Evolutionary conservation across 2,113 vertebrate species (phyloP), one percentile per base, ranked within the genome.

Genomic region (Callipepla californica): DNA sequence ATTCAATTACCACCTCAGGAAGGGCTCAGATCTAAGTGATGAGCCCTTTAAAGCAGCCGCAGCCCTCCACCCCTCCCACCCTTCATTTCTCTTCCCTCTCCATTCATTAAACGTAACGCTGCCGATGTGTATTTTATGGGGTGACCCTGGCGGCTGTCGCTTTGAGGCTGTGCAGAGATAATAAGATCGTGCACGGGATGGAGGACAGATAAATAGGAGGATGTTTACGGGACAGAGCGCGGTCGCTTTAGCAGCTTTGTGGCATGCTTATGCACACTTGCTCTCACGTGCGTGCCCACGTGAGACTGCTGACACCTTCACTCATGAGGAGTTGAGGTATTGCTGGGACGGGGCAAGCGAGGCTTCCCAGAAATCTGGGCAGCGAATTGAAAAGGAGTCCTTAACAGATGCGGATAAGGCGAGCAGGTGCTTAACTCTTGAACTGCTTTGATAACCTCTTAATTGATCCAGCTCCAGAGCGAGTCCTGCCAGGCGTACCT

Each of bases 1-100:
- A 97, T 96, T 98, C 97, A 97, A 38, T 98, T 97, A 98, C 97
- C 97, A 97, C 98, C 98, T 97, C 92, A 89, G 98, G 97, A 98
- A 98, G 97, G 94, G 97, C 96, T 92, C 65, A 90, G 97, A 95
- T 97, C 79, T 85, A 93, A 97, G 95, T 95, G 97, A 97, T 97
- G 98, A 97, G 97, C 96, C 97, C 96, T 96, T 91, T 93, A 96
- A 96, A 97, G 77, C 80, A 48, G 90, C 95, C 95, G 95, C 83
- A 7, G 93, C 87, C 32, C 80, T 80, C 92, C 94, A 32, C 87
- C 81, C 85, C 93, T 74, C 94, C 80, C 92, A 95, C 95, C 97
- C 91, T 95, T 97, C 97, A 97, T 97, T 95, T 93, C 79, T 89
- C 69, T 79, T 76, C 95, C 94, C 19, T 6, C 94, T 97, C 79